These are phyloP conservation scores for Nymphalis urticae DNA, from an alignment of 2,888 invertebrate genomes.

Conservation along the genomic window DNA sequence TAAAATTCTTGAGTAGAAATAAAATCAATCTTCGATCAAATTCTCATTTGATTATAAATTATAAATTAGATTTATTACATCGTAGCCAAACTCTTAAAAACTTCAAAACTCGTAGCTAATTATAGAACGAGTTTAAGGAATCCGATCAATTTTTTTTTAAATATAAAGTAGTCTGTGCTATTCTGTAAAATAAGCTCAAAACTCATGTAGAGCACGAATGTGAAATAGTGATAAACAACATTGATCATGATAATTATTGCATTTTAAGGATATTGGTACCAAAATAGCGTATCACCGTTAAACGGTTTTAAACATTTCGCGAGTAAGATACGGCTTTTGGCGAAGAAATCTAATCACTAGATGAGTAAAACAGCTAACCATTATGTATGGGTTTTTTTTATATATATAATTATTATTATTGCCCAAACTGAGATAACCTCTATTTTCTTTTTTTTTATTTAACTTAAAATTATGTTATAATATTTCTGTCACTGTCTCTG, in stretches of 20 bases:
- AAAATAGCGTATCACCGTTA: too few species aligned
- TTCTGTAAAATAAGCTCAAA: not conserved
- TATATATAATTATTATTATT: too few species aligned
- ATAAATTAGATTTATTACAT: slow-evolving; percentile 6
- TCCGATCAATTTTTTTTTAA: slow-evolving; percentile 30
- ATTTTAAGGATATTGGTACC: too few species aligned
- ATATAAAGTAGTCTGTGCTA: slow-evolving; percentile 16
- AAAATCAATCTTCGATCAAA: not conserved
- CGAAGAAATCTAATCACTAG: not conserved
- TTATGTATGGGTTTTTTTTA: not conserved
- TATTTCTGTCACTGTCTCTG: too few species aligned
- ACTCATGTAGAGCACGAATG: too few species aligned
- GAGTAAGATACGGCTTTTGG: not conserved
- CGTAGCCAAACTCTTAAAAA: not conserved
- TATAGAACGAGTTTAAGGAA: slow-evolving; percentile 31
- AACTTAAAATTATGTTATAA: too few species aligned
- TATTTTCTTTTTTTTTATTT: too few species aligned
- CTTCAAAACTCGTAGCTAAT: slow-evolving; percentile 23
- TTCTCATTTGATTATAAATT: not conserved
- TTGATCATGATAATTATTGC: too few species aligned
- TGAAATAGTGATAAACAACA: too few species aligned
- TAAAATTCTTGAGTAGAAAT: not conserved
- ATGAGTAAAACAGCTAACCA: not conserved
- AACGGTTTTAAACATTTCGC: too few species aligned
- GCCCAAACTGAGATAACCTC: too few species aligned